Percentiles rank a stretch among this genome's conserved stretches.
phyloP scores from a whole-genome alignment of 2,113 vertebrate genomes.

The Amphiprion percula region DNA sequence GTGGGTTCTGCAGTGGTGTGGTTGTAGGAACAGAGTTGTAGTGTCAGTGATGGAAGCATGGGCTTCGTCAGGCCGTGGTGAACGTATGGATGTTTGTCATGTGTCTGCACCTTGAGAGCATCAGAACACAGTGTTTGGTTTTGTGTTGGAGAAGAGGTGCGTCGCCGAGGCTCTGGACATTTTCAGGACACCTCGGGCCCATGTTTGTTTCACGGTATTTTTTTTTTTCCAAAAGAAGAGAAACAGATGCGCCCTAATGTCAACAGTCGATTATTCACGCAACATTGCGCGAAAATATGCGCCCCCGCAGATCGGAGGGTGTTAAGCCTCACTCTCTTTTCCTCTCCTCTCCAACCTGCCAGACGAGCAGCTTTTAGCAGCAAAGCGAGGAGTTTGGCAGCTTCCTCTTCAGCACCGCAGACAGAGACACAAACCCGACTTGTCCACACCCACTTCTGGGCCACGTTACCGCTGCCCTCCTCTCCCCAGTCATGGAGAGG shows the following conservation, averaged over 20 bases:
- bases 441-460: slow-evolving; percentile 69
- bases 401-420: slow-evolving; percentile 71
- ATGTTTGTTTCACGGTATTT: slow-evolving; percentile 22
- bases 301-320: slow-evolving; percentile 57
- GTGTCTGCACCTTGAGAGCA: slow-evolving; percentile 45
- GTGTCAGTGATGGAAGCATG: slow-evolving; percentile 48
- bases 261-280: slow-evolving; percentile 77
- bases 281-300: slow-evolving; percentile 65
- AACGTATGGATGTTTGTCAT: slow-evolving; percentile 68
- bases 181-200: slow-evolving; percentile 61
- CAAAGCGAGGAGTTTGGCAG: slow-evolving; percentile 3
- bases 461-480: slow-evolving; percentile 37
- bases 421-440: slow-evolving; percentile 58
- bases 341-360: slow-evolving; percentile 25
- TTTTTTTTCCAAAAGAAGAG: slow-evolving; percentile 60
- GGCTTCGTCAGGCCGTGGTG: slow-evolving; percentile 64
- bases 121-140: slow-evolving; percentile 42
- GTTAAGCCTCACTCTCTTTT: not conserved
- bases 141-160: slow-evolving; percentile 47
- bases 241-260: slow-evolving; percentile 77
- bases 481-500: slow-evolving; percentile 21
- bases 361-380: slow-evolving; percentile 19
- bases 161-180: slow-evolving; percentile 71
- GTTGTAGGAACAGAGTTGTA: slow-evolving; percentile 26
- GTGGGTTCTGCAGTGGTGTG: not conserved